Conservation (phyloP, 2,797 vertebrate genomes). For the Urosaurus nigricauda region DNA sequence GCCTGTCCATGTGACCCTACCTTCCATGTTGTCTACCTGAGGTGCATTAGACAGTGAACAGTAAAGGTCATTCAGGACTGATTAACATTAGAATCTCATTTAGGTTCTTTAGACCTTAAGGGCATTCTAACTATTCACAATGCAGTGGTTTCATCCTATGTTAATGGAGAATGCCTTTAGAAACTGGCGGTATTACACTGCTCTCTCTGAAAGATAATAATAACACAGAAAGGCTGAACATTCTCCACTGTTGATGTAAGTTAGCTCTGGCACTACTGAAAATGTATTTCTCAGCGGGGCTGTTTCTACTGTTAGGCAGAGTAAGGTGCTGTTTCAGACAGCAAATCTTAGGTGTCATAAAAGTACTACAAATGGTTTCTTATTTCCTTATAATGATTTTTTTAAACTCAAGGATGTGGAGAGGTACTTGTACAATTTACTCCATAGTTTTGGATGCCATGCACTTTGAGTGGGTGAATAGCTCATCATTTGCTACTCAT, state of each 20-base stretch:
- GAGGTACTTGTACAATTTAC: no score
- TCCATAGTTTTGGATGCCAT: no score
- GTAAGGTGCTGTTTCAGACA: no score
- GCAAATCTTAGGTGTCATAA: no score
- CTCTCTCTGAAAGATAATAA: constrained; percentile 35
- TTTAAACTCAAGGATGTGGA: no score
- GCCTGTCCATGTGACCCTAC: constrained; percentile 12
- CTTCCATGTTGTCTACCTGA: constrained; percentile 20
- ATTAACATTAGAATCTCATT: constrained; percentile 59
- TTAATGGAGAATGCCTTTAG: constrained; percentile 25
- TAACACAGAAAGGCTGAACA: constrained; percentile 33
- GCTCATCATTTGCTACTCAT: no score
- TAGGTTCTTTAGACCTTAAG: constrained; percentile 35
- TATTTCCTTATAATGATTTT: no score
- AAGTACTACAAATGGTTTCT: no score
- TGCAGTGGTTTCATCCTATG: constrained; percentile 40
- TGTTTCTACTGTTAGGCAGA: no score
- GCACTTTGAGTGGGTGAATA: no score
- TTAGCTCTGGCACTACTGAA: constrained; percentile 14
- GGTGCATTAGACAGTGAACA: constrained; percentile 37
- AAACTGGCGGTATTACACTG: background rate
- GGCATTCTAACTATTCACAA: constrained; percentile 53
- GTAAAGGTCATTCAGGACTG: constrained; percentile 51
- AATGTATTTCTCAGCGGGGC: background rate
- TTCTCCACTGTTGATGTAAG: background rate